phyloP scores from a whole-genome alignment of 1,140 invertebrate species.

The Ditylenchus dipsaci region DNA sequence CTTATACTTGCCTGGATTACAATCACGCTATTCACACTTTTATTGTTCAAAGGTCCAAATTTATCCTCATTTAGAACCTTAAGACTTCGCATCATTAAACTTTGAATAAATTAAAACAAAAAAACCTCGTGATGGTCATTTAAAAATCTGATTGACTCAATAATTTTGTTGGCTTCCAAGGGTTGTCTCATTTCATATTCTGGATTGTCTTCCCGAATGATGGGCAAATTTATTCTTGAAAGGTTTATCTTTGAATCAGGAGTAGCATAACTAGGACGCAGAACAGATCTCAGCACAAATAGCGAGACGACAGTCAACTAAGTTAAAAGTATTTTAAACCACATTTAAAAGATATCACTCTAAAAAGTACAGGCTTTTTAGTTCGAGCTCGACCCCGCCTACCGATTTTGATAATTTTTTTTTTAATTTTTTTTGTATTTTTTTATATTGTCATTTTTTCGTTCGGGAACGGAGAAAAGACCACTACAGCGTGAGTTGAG shows the following conservation, averaged over 20 bases:
- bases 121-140: constrained; percentile 47
- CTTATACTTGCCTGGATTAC: constrained; percentile 48
- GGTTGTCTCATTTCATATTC: neutral
- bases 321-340: neutral
- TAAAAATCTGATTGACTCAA: constrained; percentile 40
- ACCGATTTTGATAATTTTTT: too few relatives aligned
- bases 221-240: too few relatives aligned
- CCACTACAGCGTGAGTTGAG: too few relatives aligned
- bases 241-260: too few relatives aligned
- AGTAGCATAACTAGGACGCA: neutral
- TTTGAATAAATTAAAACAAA: neutral
- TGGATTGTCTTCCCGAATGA: too few relatives aligned
- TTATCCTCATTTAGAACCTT: constrained; percentile 34
- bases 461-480: too few relatives aligned
- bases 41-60: constrained; percentile 42
- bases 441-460: too few relatives aligned
- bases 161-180: constrained; percentile 5
- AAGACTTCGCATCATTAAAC: neutral
- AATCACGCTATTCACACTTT: constrained; percentile 38
- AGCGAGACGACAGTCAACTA: neutral
- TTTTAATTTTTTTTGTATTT: too few relatives aligned
- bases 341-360: too few relatives aligned
- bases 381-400: too few relatives aligned
- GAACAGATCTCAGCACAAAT: neutral
- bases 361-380: too few relatives aligned